Conservation (phyloP, 2,888 invertebrate genomes). For the Apotomis betuletana region DNA sequence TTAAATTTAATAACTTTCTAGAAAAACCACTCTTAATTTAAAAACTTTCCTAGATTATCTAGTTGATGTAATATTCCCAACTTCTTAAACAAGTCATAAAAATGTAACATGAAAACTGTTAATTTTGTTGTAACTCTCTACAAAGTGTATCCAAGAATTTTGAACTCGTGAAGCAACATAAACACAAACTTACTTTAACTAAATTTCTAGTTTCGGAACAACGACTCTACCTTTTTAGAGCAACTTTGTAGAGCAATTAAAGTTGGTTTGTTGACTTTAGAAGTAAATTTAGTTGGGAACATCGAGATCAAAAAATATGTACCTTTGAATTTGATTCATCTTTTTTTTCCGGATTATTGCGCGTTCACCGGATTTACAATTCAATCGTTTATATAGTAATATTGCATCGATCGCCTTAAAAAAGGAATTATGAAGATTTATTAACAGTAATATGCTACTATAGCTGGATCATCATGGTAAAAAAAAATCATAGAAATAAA, state of each 20-base stretch:
- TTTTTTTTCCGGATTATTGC: no score
- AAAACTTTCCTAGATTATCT: no score
- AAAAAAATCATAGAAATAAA: no score
- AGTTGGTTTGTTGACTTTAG: conserved; percentile 16
- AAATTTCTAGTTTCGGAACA: conserved; percentile 28
- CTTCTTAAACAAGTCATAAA: neutral
- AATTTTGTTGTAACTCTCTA: conserved; percentile 14
- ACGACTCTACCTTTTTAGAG: conserved; percentile 19
- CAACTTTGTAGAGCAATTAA: conserved; percentile 27
- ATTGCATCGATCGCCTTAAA: no score
- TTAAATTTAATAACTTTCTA: no score
- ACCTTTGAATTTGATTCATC: neutral
- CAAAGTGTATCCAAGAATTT: conserved; percentile 25
- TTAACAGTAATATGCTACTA: no score
- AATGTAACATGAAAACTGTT: conserved; percentile 6
- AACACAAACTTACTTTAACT: conserved; percentile 27
- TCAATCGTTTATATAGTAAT: neutral
- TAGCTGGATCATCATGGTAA: no score
- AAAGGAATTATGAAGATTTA: no score
- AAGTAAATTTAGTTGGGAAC: conserved; percentile 3
- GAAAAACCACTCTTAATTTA: no score
- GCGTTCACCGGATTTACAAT: neutral
- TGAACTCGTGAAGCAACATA: conserved; percentile 17
- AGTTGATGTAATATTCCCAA: neutral
- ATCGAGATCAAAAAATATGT: neutral